Evolutionary conservation across 1,140 invertebrate genomes (phyloP), one percentile per base, ranked within the genome.

Genomic region (Drosophila lacertosa): DNA sequence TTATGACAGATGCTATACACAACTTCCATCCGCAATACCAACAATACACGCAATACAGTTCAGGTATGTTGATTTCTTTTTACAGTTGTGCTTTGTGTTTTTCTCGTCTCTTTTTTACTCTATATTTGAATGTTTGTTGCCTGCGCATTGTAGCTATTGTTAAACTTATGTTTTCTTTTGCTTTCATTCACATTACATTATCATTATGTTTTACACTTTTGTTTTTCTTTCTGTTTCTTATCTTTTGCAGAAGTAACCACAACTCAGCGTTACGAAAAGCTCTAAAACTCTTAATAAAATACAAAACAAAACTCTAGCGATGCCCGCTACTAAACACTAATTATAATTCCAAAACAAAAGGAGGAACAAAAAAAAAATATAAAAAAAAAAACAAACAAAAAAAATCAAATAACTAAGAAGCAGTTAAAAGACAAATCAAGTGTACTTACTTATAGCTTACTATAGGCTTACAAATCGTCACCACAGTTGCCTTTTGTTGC

Each of bases 1-100:
- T 99, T 91, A 99, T 99, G 98, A 99, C 98, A 89, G 99, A 99
- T 93, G 99, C 99, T 89, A 99, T 99, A 92, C 99, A 99, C 93
- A 99, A 99, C 93, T 99, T 99, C 94, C 99, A 99, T 94, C 99
- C 99, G 24, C 98, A 99, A 89, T 99, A 99, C 93, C 98, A 99
- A 92, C 98, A 99, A 92, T 99, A 99, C 92, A 99, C 98, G 4
- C 99, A 99, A 91, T 99, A 99, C 92, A 97, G 96, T 92, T 96
- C 97, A 91, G 96, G 97, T 97, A 93, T 42, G 73, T 69, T 1
- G 29, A 24, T 44, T 55, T 13, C 47, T 35, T 22, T 13, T 16
- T 13, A 13, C 33, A 62, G 39, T 53, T 33, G 40, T 62, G 26
- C 47, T 50, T 35, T 65, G 26, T 60, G 40, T 62, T 26, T 39